These are phyloP conservation scores for Conus ventricosus DNA, from an alignment of 1,140 invertebrate species.

Conservation along the genomic window DNA sequence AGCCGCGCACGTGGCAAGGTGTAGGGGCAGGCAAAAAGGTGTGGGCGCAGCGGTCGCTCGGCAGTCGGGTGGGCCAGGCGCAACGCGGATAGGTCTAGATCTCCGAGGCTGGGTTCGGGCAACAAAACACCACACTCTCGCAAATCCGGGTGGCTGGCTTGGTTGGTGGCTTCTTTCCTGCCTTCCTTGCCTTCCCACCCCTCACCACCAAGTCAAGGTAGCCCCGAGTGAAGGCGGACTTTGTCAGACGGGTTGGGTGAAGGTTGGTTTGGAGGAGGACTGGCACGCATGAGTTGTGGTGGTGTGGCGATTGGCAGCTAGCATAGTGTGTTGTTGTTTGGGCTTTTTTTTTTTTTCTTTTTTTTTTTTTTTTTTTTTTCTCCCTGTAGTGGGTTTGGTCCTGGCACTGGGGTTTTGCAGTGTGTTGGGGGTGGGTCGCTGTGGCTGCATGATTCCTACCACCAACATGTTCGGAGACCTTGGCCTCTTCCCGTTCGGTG, in stretches of 20 bases:
- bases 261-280: not conserved
- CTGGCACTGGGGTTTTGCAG: not conserved
- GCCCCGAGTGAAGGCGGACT: not conserved
- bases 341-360: not conserved
- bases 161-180: no score
- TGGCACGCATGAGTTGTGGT: not conserved
- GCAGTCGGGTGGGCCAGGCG: conserved; percentile 17
- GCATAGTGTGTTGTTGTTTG: not conserved
- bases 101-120: no score
- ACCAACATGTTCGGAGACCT: conserved; percentile 36
- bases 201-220: not conserved
- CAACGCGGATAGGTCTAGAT: conserved; percentile 11
- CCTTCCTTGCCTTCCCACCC: not conserved
- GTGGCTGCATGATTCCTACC: conserved; percentile 30
- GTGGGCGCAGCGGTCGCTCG: not conserved
- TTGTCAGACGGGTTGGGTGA: not conserved
- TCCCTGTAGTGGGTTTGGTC: no score
- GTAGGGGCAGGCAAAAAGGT: conserved; percentile 25
- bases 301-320: not conserved
- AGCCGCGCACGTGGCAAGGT: conserved; percentile 21
- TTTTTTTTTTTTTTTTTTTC: not conserved
- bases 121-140: not conserved
- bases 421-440: not conserved
- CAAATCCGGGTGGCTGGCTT: not conserved
- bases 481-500: conserved; percentile 28